Base-by-base conservation (phyloP, 2,888 invertebrate species). In the Acronicta leporina region DNA sequence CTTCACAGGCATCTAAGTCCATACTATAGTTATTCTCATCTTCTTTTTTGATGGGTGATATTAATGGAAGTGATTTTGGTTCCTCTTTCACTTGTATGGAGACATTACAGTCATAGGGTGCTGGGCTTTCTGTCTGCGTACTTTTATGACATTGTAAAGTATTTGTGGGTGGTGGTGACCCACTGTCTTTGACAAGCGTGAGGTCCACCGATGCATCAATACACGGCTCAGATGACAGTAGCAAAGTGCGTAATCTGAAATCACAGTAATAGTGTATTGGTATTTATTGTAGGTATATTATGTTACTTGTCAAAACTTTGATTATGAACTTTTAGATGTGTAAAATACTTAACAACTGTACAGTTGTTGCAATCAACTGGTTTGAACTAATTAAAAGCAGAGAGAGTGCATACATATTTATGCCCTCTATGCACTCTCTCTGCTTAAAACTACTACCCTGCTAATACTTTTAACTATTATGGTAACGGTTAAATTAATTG, bases 81-180 rank as follows among this genome's bases (percentile, higher is more conserved):
- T 93, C 92, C 27, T 83, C 73, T 75, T 92, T 90, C 5, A 91
- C 75, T 60, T 81, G 73, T 0, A 83, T 55, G 9, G 53, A 30
- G 20, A 25, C 38, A 47, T 43, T 35, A 16, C 48, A 46, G 8
- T 60, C 43, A 16, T 44, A 48, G 13, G 38, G 30, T 47, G 41
- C 49, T 10, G 42, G 40, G n/a, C 11, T 47, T 0, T 90, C 88
- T 0, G 92, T 92, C 71, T 92, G 92, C 2, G 92, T 91, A 52
- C 83, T 75, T 47, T 84, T 87, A 11, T 89, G 85, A 47, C 62
- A 79, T 10, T 27, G 61, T 13, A 15, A 10, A 8, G 20, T 13
- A 8, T 40, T 14, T 14, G 16, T 7, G 3, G 74, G 58, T 15
- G 73, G 25, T 0, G 85, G 85, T 0, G 84, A 80, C 3, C 53